phyloP scores from a whole-genome alignment of 2,113 vertebrate genomes.

The Planiliza haematocheilus region DNA sequence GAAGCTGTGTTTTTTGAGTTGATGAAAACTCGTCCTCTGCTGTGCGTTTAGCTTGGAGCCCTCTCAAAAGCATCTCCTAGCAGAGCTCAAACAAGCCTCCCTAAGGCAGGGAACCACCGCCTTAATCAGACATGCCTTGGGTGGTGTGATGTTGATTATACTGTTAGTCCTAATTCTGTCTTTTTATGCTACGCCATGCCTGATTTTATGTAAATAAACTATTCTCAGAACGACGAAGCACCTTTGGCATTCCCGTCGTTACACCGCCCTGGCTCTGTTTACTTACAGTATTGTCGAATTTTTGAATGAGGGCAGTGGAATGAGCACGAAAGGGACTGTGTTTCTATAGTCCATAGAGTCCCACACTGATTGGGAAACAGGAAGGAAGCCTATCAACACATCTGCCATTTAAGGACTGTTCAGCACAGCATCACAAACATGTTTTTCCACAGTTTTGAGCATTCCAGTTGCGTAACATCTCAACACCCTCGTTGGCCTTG shows the following conservation, averaged over 20 bases:
- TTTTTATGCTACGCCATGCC: background rate
- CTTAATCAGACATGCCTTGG: too few relatives aligned
- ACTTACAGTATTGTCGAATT: background rate
- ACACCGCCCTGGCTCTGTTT: background rate
- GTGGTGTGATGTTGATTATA: too few relatives aligned
- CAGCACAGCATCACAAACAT: background rate
- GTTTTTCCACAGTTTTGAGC: constrained; percentile 3
- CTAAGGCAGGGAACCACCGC: too few relatives aligned
- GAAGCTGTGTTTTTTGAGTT: too few relatives aligned
- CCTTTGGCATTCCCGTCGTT: background rate
- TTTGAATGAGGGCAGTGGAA: background rate
- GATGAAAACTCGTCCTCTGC: too few relatives aligned
- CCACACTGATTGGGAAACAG: background rate
- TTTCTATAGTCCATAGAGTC: background rate
- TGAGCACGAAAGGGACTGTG: background rate
- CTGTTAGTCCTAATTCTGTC: too few relatives aligned
- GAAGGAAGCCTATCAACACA: constrained; percentile 4
- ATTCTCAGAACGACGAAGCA: background rate
- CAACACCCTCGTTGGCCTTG: background rate
- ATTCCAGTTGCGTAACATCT: constrained; percentile 21
- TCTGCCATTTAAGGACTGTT: constrained; percentile 7
- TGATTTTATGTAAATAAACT: constrained; percentile 4
- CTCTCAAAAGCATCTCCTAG: too few relatives aligned
- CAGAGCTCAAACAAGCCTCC: too few relatives aligned
- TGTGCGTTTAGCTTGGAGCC: too few relatives aligned